Evolutionary conservation across 2,113 vertebrate species (phyloP), one percentile per base, ranked within the genome.

Genomic region (Dicaeum eximium): DNA sequence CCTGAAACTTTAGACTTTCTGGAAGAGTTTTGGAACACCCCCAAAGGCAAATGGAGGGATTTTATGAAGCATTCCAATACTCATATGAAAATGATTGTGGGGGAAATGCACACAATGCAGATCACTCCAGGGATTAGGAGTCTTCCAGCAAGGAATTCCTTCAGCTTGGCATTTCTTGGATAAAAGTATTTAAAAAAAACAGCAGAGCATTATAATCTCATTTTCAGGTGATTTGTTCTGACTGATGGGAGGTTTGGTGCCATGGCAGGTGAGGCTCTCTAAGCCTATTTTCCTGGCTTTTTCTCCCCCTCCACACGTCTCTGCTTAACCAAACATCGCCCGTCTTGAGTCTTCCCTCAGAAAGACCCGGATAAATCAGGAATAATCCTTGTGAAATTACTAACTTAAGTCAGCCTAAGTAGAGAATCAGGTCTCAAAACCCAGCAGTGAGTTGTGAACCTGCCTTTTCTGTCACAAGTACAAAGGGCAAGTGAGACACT

Each of bases 71-170:
- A 92, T 70, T 64, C 77, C 78, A 38, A 13, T 75, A 40, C 73
- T 53, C 95, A 92, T 80, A 81, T 93, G 94, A 96, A 96, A 97
- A 93, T 77, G 62, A 92, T 93, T 93, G 73, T 18, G 42, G 65
- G 65, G 64, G 73, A 89, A 94, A 93, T 85, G 77, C 70, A 88
- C 51, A 81, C 86, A 89, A 71, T 80, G 51, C 81, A 69, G 90
- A 86, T 11, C 30, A 35, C 92, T 70, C 80, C 19, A 11, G 53
- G 53, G 81, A 95, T 95, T 86, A 92, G 4, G 44, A 94, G 48
- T 74, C 86, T 93, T 95, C 78, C n/a, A 94, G 87, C 40, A 89
- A 82, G 88, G 73, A 96, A 97, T 92, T 94, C 71, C 72, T 90
- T 38, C 45, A 20, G 70, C 45, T 95, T 81, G 60, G 62, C 78